Percentiles rank a stretch among this genome's conserved stretches.
Evolutionary conservation across 2,888 invertebrate species (phyloP).

Genomic region (Diarsia rubi): DNA sequence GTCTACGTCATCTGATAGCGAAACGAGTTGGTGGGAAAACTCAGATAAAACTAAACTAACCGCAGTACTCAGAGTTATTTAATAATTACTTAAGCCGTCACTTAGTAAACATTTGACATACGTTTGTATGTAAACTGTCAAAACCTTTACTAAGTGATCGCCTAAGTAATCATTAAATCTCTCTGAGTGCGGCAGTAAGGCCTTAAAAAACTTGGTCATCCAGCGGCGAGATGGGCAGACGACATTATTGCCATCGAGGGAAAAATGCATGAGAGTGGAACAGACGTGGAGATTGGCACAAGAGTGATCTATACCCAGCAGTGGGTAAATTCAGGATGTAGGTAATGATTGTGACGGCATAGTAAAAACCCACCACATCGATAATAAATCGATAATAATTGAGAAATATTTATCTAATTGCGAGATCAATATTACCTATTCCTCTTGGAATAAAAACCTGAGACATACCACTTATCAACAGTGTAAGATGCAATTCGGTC

Average conservation of each 20-base stretch:
- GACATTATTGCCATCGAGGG: neutral
- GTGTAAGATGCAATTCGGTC: neutral
- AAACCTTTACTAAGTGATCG: no score
- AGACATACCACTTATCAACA: neutral
- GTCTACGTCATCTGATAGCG: neutral
- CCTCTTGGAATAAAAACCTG: neutral
- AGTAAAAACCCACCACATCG: neutral
- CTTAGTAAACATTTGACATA: no score
- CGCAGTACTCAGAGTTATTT: no score
- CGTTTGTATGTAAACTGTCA: no score
- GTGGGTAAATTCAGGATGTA: neutral
- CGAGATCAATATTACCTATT: neutral
- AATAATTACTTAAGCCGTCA: no score
- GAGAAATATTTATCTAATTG: no score
- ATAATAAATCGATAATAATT: slow-evolving; percentile 1
- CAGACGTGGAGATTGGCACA: neutral
- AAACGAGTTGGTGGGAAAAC: neutral
- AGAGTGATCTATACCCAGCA: neutral
- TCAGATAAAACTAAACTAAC: no score
- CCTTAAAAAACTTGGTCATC: neutral
- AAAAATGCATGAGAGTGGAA: neutral
- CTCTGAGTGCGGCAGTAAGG: no score
- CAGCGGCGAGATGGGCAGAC: neutral
- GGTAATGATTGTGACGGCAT: neutral
- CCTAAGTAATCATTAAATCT: no score